Evolutionary conservation across 2,797 vertebrate species (phyloP), one percentile per base, ranked within the genome.

Genomic region (Eulemur coronatus): DNA sequence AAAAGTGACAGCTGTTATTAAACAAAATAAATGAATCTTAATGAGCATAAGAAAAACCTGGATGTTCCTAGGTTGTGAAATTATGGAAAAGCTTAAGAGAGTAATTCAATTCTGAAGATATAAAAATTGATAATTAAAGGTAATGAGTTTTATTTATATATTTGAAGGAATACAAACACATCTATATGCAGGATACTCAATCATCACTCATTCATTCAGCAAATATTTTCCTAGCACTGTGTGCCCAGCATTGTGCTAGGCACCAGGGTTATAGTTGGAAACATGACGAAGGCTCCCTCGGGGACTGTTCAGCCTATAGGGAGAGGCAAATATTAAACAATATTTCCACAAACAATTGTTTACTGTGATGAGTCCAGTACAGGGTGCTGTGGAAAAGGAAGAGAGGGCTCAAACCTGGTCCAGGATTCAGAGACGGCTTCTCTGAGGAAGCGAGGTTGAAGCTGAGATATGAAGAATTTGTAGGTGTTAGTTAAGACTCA

Each of bases 1-100:
- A 55, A 72, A 82, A 94, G 55, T 87, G 63, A 84, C 46, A 93
- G 59, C 9, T 82, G 11, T 86, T 87, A 76, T 50, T 97, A 69
- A 92, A 30, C 7, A 93, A 95, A 78, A 82, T 67, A 87, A 95
- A 59, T 0, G 48, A 84, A 67, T 59, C 41, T 81, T 96, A 52
- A 79, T 73, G 46, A 95, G n/a, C 11, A 1, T 13, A 59, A 80
- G 63, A 79, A 89, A 72, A 84, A 17, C n/a, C 33, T 63, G 70
- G 52, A 80, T 59, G 30, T 85, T 46, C 33, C 78, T 75, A 75
- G 5, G 13, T 78, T 81, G 67, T 55, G 26, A 91, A 96, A 89
- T 93, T 52, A 91, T 79, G 50, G 69, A 91, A 86, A 93, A 41
- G 26, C 33, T 76, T 87, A 63, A 67, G 52, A 88, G 79, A 89